Percentiles rank a stretch among this genome's conserved stretches.
Conservation (phyloP, 1,140 invertebrate species). For the Leucophenga varia region DNA sequence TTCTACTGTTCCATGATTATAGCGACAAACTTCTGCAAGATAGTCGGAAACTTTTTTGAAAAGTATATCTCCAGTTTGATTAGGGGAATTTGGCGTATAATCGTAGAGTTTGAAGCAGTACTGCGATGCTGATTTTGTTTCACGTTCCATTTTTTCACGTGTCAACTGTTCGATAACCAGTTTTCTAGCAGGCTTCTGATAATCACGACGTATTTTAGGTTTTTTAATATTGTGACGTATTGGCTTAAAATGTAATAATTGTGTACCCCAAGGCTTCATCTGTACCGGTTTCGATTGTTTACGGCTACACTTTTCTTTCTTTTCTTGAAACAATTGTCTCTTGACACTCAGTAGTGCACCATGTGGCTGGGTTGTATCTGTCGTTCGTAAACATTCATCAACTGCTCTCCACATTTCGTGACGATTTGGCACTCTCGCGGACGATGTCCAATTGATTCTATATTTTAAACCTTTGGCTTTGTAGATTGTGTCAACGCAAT, state of each 20-base stretch:
- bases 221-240: slow-evolving; percentile 26
- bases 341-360: slow-evolving; percentile 35
- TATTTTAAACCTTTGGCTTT: no score
- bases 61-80: slow-evolving; percentile 25
- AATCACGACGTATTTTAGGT: slow-evolving; percentile 19
- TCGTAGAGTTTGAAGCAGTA: no score
- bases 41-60: slow-evolving; percentile 21
- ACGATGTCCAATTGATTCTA: no score
- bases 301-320: slow-evolving; percentile 10
- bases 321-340: slow-evolving; percentile 37
- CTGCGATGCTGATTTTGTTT: no score
- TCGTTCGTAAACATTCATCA: slow-evolving; percentile 26
- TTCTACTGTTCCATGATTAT: slow-evolving; percentile 23
- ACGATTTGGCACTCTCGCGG: slow-evolving; percentile 2
- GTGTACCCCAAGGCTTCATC: slow-evolving; percentile 22
- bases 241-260: slow-evolving; percentile 22
- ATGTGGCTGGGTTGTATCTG: not conserved
- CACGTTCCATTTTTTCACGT: no score
- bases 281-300: slow-evolving; percentile 11
- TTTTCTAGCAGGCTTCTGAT: slow-evolving; percentile 15
- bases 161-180: slow-evolving; percentile 18
- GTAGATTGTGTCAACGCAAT: no score
- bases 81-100: no score
- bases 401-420: slow-evolving; percentile 29
- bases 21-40: slow-evolving; percentile 25